Conservation (phyloP, 2,113 vertebrate species). For the Ceyx margarethae region DNA sequence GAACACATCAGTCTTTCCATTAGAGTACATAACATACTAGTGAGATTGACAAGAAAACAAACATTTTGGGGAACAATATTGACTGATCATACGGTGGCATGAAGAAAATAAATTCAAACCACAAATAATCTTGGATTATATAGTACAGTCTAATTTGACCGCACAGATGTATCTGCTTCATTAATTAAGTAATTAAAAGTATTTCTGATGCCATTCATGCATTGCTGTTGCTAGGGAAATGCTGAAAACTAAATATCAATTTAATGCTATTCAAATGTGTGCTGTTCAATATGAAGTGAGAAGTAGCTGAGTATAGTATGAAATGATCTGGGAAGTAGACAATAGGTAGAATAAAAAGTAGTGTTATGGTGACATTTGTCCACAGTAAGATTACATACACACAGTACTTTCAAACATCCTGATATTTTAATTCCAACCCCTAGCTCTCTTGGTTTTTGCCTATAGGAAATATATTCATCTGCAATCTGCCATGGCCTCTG, state of each 20-base stretch:
- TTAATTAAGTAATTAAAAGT: background rate
- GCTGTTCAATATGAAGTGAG: background rate
- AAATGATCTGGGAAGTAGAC: background rate
- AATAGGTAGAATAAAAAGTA: background rate
- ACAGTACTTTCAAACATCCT: background rate
- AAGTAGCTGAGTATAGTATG: background rate
- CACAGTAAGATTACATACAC: background rate
- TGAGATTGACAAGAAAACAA: background rate
- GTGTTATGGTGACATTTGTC: background rate
- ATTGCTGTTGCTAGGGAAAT: background rate
- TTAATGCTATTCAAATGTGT: background rate
- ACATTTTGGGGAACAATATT: background rate
- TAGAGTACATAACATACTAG: background rate
- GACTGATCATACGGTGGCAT: background rate
- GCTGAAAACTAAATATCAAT: background rate
- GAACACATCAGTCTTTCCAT: background rate
- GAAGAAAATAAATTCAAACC: background rate
- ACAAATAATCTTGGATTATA: background rate
- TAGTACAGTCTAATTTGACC: background rate
- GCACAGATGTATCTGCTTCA: background rate
- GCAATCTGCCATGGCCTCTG: background rate
- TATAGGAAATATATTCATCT: background rate
- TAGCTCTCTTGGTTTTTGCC: background rate
- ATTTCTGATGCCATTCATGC: background rate
- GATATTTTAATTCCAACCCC: background rate